phyloP scores from a whole-genome alignment of 2,113 vertebrate species.

The Percopsis transmontana region DNA sequence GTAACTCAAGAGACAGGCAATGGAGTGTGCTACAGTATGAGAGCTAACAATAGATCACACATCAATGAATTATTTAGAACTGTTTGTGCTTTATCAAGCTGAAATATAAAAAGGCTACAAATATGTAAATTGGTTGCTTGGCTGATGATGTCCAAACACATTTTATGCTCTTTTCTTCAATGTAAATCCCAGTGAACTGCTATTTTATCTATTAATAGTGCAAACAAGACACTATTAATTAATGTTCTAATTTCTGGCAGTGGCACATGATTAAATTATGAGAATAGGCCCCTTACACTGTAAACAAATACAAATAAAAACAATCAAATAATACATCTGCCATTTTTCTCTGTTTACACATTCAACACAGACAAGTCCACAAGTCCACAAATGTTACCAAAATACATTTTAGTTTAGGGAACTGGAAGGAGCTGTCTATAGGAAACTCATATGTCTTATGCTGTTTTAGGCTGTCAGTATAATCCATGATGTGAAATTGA shows the following conservation, averaged over 20 bases:
- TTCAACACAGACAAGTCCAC: not conserved
- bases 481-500: slow-evolving; percentile 77
- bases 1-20: too few species aligned
- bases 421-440: slow-evolving; percentile 35
- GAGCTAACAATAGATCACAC: not conserved
- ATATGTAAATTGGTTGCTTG: too few species aligned
- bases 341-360: not conserved
- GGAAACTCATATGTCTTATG: slow-evolving; percentile 52
- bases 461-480: slow-evolving; percentile 57
- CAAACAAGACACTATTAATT: slow-evolving; percentile 64
- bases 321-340: not conserved
- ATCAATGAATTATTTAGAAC: not conserved
- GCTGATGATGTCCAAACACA: not conserved
- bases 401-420: slow-evolving; percentile 40
- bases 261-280: slow-evolving; percentile 53
- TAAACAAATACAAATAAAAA: slow-evolving; percentile 37
- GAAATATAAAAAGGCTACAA: too few species aligned
- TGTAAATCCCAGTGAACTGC: too few species aligned
- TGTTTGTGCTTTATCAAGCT: not conserved
- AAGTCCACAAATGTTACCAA: slow-evolving; percentile 37
- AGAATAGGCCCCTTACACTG: slow-evolving; percentile 42
- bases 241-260: slow-evolving; percentile 45
- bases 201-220: slow-evolving; percentile 23
- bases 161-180: not conserved
- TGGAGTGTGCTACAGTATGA: not conserved